Evolutionary conservation across 2,113 vertebrate species (phyloP).

Genomic region (Carollia perspicillata): DNA sequence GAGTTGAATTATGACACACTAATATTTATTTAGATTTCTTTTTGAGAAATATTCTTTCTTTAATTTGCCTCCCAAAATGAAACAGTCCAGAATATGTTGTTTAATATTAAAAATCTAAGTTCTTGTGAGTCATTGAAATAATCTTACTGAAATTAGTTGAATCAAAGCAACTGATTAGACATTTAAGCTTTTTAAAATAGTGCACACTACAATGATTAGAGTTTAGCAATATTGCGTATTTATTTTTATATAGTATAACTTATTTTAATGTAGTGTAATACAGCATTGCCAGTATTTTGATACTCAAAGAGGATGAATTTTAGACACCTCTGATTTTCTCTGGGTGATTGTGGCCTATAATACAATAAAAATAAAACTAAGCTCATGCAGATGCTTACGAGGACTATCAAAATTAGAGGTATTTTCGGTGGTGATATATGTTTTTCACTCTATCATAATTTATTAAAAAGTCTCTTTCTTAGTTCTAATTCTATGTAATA

Average conservation of each 20-base stretch:
- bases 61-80: not conserved
- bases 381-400: slow-evolving; percentile 27
- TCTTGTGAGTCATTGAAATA: slow-evolving; percentile 31
- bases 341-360: slow-evolving; percentile 70
- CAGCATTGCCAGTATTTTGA: slow-evolving; percentile 72
- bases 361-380: slow-evolving; percentile 68
- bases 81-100: slow-evolving; percentile 42
- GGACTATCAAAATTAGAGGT: slow-evolving; percentile 45
- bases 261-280: slow-evolving; percentile 40
- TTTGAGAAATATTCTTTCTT: not conserved
- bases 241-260: slow-evolving; percentile 73
- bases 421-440: slow-evolving; percentile 54
- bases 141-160: slow-evolving; percentile 60
- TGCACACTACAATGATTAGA: slow-evolving; percentile 62
- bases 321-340: slow-evolving; percentile 74
- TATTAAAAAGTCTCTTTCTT: not conserved
- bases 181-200: slow-evolving; percentile 63
- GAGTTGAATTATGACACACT: not conserved
- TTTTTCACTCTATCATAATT: slow-evolving; percentile 58
- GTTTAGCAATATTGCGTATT: slow-evolving; percentile 71
- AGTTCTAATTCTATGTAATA: slow-evolving; percentile 70
- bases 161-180: slow-evolving; percentile 62
- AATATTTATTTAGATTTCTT: not conserved
- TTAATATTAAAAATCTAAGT: slow-evolving; percentile 59
- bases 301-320: slow-evolving; percentile 77